Evolutionary conservation across 1,140 invertebrate genomes (phyloP).

Genomic region (Drosophila mojavensis): DNA sequence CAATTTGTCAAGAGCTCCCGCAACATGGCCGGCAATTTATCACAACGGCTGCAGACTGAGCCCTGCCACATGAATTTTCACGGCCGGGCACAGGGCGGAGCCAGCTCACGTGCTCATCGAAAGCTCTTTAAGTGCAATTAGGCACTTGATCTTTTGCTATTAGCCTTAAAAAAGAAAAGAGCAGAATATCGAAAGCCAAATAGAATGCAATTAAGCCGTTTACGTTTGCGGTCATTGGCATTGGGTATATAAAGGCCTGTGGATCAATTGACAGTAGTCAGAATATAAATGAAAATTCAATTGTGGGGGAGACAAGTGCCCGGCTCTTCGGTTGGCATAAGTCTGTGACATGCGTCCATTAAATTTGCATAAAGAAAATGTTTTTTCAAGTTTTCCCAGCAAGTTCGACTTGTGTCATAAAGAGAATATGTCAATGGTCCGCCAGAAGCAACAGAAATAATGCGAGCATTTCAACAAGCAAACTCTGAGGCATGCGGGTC

Average conservation of each 20-base stretch:
- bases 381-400: conserved; percentile 32
- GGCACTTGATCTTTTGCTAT: conserved; percentile 64
- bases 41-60: conserved; percentile 35
- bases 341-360: conserved; percentile 48
- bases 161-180: conserved; percentile 11
- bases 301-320: not conserved
- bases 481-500: not conserved
- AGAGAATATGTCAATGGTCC: conserved; percentile 45
- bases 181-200: not conserved
- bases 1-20: conserved; percentile 73
- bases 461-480: conserved; percentile 8
- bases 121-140: conserved; percentile 38
- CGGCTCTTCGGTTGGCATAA: conserved; percentile 24
- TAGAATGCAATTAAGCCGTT: conserved; percentile 63
- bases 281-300: conserved; percentile 15
- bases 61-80: conserved; percentile 33
- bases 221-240: conserved; percentile 47
- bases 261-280: conserved; percentile 18
- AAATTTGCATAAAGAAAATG: conserved; percentile 54
- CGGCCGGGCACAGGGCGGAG: not conserved
- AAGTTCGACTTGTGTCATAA: conserved; percentile 40
- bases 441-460: conserved; percentile 23
- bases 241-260: not conserved
- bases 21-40: conserved; percentile 65
- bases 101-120: conserved; percentile 36